Evolutionary conservation across 2,888 invertebrate species (phyloP).

Genomic region (Agrilus biguttatus): DNA sequence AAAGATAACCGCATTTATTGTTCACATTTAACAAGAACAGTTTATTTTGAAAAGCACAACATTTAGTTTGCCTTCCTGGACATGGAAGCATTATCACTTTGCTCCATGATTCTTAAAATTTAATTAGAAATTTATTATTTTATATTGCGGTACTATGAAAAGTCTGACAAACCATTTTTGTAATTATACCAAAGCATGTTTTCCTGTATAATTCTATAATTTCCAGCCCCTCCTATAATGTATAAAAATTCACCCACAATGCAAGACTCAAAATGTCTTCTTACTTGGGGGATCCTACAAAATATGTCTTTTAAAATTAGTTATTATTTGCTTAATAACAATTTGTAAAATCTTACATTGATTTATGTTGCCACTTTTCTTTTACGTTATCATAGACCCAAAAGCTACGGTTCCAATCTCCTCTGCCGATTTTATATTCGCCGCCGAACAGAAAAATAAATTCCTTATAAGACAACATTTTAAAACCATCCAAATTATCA

Average conservation of each 20-base stretch:
- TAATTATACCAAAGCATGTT: constrained; percentile 25
- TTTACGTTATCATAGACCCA: constrained; percentile 23
- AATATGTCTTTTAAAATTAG: neutral
- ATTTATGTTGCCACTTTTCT: constrained; percentile 21
- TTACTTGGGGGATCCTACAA: constrained; percentile 19
- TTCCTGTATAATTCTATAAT: constrained; percentile 22
- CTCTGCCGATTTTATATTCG: constrained; percentile 21
- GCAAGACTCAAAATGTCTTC: constrained; percentile 26
- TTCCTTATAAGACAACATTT: constrained; percentile 22
- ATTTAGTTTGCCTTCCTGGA: constrained; percentile 17
- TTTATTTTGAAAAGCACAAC: constrained; percentile 19
- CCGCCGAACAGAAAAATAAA: constrained; percentile 26
- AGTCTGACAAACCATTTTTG: constrained; percentile 12
- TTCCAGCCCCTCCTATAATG: constrained; percentile 25
- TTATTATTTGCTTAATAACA: neutral
- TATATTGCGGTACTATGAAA: neutral
- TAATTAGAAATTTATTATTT: neutral
- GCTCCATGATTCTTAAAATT: constrained; percentile 19
- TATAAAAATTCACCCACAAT: constrained; percentile 22
- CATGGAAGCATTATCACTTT: constrained; percentile 17
- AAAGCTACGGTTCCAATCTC: constrained; percentile 24
- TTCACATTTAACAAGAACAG: constrained; percentile 19
- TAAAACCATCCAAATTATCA: constrained; percentile 17
- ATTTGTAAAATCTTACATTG: constrained; percentile 12
- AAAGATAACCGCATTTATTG: constrained; percentile 18